These are phyloP conservation scores for Gastrophryne carolinensis DNA, from an alignment of 2,797 vertebrate genomes.

Conservation along the genomic window DNA sequence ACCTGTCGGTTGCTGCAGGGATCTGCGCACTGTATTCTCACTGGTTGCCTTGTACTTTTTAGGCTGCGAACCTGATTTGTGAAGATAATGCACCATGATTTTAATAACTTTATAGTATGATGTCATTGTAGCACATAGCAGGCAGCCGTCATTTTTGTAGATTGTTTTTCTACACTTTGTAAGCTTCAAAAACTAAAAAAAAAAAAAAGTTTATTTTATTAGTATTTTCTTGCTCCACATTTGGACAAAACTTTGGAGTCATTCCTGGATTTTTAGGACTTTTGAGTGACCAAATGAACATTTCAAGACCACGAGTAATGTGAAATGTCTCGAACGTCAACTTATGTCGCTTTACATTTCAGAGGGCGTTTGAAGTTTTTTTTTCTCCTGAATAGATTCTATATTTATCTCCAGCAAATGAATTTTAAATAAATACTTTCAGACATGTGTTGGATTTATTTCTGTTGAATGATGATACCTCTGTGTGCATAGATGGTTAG, in stretches of 20 bases:
- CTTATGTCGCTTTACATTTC: conserved; percentile 14
- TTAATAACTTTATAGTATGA: background rate
- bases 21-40: background rate
- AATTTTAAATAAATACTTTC: conserved; percentile 34
- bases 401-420: conserved; percentile 46
- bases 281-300: conserved; percentile 7
- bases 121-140: background rate
- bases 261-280: conserved; percentile 25
- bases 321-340: conserved; percentile 27
- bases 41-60: conserved; percentile 25
- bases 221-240: background rate
- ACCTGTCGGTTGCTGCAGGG: background rate
- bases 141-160: conserved; percentile 10
- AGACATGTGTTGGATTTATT: background rate
- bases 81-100: background rate
- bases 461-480: background rate
- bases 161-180: conserved; percentile 20
- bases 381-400: conserved; percentile 19
- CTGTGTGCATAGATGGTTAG: background rate
- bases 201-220: conserved; percentile 16
- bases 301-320: conserved; percentile 36
- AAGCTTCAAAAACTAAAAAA: background rate
- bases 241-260: background rate
- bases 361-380: conserved; percentile 11
- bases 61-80: background rate